Evolutionary conservation across 2,888 invertebrate species (phyloP), one percentile per base, ranked within the genome.

Genomic region (Pterostichus niger): DNA sequence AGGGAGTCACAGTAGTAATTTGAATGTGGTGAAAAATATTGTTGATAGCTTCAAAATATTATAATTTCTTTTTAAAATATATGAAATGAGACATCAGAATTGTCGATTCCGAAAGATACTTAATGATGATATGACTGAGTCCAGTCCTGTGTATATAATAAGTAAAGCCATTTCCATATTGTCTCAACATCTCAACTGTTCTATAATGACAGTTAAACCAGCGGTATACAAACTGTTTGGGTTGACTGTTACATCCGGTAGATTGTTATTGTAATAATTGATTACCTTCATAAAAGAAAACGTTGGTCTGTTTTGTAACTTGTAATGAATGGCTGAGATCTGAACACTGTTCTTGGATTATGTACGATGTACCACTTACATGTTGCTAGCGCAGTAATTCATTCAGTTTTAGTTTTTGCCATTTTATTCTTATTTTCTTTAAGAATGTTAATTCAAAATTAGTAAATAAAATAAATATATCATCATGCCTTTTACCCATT

Each of bases 251-350:
- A 75, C 75, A 75, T 75, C 75, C 75, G 75, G 75, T 75, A 75
- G 75, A 75, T 75, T 75, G 75, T 75, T 75, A 52, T 52, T 52
- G 75, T 75, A 75, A 75, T 75, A 75, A 75, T 75, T 75, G 75
- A 75, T 75, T 75, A 75, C 75, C 75, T 52, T 75, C 49, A 75
- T 75, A 75, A 75, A 75, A 75, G 75, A 75, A 75, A 75, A 75
- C 75, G 75, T 75, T 75, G 75, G 52, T 49, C 33, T 75, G 75
- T 75, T 75, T 75, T 75, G 75, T 52, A 75, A 75, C 75, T 46
- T 35, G 75, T 75, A 75, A 75, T 75, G 75, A 75, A 75, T 75
- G 75, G 52, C 52, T 52, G 24, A 52, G 75, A 52, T 44, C 31
- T 49, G 31, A 46, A 11, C 33, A 24, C 33, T 10, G n/a, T 31